These are phyloP conservation scores for Hemaris fuciformis DNA, from an alignment of 2,888 invertebrate genomes.

Conservation along the genomic window DNA sequence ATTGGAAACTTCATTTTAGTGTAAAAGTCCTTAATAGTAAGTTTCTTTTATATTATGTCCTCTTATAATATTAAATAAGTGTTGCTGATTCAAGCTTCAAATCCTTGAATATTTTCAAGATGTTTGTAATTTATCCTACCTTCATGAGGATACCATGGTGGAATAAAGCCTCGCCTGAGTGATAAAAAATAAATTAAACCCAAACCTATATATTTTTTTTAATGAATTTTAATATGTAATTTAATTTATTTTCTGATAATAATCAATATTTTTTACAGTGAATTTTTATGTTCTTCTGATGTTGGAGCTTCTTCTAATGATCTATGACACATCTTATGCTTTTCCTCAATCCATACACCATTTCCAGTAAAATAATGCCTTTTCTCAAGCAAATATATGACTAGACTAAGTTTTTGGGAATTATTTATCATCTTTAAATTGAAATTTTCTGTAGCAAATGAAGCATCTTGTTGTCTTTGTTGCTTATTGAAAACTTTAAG, in stretches of 20 bases:
- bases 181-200: no score
- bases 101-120: no score
- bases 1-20: no score
- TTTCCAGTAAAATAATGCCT: slow-evolving; percentile 74
- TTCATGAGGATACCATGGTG: no score
- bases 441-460: slow-evolving; percentile 44
- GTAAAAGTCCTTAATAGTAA: no score
- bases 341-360: slow-evolving; percentile 73
- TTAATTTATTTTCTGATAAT: not conserved
- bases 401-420: slow-evolving; percentile 64
- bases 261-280: not conserved
- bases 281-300: not conserved
- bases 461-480: slow-evolving; percentile 23
- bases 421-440: slow-evolving; percentile 48
- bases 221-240: not conserved
- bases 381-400: slow-evolving; percentile 68
- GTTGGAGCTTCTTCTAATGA: not conserved
- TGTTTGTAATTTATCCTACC: no score
- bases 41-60: no score
- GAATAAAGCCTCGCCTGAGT: no score
- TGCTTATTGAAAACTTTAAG: slow-evolving; percentile 39
- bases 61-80: no score
- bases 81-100: no score
- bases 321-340: slow-evolving; percentile 36
- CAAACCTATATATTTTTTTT: no score